Percentiles rank a stretch among this genome's conserved stretches.
Evolutionary conservation across 2,888 invertebrate genomes (phyloP).

Genomic region (Conistra vaccinii): DNA sequence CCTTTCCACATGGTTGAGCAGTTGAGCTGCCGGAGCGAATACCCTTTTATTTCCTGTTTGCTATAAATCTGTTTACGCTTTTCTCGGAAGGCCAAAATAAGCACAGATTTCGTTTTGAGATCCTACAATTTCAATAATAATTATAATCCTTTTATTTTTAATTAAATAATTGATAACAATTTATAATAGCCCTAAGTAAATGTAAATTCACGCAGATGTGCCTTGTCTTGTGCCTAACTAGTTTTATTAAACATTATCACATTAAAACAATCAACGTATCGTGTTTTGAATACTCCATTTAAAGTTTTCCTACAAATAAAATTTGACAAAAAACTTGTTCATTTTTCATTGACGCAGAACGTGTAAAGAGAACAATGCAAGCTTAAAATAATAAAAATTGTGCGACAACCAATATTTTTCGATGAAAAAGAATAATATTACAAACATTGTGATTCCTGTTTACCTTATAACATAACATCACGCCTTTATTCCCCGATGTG

Average conservation of each 20-base stretch:
- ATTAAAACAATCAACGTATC: no score
- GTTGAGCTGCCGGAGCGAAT: conserved; percentile 15
- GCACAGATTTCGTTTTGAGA: not conserved
- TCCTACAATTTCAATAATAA: not conserved
- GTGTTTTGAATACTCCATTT: not conserved
- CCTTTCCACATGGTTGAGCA: conserved; percentile 32
- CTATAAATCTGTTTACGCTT: conserved; percentile 28
- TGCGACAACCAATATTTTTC: conserved; percentile 4
- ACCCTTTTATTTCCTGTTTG: conserved; percentile 26
- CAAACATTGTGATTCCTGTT: not conserved
- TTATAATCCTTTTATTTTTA: not conserved
- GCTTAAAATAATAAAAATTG: not conserved
- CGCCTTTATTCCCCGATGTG: no score
- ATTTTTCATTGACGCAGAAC: not conserved
- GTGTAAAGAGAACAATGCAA: conserved; percentile 6
- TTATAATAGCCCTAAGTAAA: not conserved
- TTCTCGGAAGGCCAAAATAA: not conserved
- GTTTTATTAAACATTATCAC: not conserved
- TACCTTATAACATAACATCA: not conserved
- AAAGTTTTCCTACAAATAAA: not conserved
- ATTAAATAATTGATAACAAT: not conserved
- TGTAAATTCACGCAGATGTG: not conserved
- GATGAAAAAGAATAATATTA: not conserved
- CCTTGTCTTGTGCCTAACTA: no score
- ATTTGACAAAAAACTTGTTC: not conserved